Evolutionary conservation across 2,113 vertebrate species (phyloP).

Genomic region (Henicopernis longicauda): DNA sequence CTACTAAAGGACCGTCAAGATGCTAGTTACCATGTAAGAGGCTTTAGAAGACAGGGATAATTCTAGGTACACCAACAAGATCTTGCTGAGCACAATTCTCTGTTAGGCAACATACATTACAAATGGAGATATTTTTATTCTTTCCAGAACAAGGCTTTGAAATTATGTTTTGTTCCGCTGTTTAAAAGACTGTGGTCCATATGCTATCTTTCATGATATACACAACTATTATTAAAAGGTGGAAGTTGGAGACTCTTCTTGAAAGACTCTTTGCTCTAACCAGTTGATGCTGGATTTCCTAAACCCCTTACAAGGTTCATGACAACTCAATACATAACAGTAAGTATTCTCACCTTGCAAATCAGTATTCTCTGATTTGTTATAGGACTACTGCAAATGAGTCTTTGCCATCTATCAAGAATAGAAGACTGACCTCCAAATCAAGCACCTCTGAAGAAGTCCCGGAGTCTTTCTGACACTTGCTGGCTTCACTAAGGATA

Average conservation of each 20-base stretch:
- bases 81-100: not conserved
- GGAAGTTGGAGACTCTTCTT: not conserved
- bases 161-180: not conserved
- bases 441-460: not conserved
- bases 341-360: not conserved
- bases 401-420: not conserved
- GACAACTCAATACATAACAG: not conserved
- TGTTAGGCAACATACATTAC: not conserved
- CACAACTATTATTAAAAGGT: not conserved
- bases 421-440: not conserved
- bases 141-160: not conserved
- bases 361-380: not conserved
- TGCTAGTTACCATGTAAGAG: not conserved
- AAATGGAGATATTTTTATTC: not conserved
- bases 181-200: not conserved
- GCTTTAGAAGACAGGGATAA: not conserved
- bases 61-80: not conserved
- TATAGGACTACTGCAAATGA: not conserved
- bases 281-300: not conserved
- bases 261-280: not conserved
- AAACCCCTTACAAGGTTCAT: not conserved
- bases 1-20: slow-evolving; percentile 2
- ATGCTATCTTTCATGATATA: not conserved
- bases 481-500: not conserved
- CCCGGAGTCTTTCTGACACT: not conserved